Percentiles rank a stretch among this genome's conserved stretches.
These are phyloP conservation scores for Hippocampus comes DNA, from an alignment of 2,113 vertebrate genomes.

Conservation along the genomic window DNA sequence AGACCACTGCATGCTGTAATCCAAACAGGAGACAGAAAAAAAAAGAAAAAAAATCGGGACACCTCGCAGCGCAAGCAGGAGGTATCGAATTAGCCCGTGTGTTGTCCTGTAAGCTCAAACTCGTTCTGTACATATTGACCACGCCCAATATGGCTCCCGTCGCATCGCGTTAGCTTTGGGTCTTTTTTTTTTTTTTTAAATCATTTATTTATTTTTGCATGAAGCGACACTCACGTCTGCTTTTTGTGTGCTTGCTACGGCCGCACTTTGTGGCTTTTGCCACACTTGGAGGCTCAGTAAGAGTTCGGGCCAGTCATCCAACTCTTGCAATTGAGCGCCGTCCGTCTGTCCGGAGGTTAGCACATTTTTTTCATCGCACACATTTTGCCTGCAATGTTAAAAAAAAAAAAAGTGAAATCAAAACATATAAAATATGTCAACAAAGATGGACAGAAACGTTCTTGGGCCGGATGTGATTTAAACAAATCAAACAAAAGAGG, in stretches of 20 bases:
- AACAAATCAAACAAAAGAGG: not conserved
- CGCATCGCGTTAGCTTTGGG: not conserved
- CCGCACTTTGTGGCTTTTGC: not conserved
- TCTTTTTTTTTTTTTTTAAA: not conserved
- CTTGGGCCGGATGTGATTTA: too few species aligned
- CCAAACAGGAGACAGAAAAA: constrained; percentile 36
- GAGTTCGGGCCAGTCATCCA: not conserved
- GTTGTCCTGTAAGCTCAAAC: constrained; percentile 11
- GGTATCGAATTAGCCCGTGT: constrained; percentile 69
- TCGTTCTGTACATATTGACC: constrained; percentile 14
- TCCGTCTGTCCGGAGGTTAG: too few species aligned
- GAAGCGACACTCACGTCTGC: not conserved
- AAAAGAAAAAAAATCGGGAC: constrained; percentile 45
- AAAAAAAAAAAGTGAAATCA: too few species aligned
- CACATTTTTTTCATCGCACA: too few species aligned
- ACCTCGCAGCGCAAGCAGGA: constrained; percentile 63
- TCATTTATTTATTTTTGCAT: not conserved
- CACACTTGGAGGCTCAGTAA: not conserved
- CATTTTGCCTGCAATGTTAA: too few species aligned
- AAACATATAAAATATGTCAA: too few species aligned
- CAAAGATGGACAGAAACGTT: too few species aligned
- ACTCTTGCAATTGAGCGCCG: not conserved
- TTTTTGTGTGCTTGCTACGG: not conserved
- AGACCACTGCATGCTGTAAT: constrained; percentile 76
- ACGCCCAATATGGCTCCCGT: not conserved